Conservation (phyloP, 1,140 invertebrate genomes). For the Colletes latitarsis region DNA sequence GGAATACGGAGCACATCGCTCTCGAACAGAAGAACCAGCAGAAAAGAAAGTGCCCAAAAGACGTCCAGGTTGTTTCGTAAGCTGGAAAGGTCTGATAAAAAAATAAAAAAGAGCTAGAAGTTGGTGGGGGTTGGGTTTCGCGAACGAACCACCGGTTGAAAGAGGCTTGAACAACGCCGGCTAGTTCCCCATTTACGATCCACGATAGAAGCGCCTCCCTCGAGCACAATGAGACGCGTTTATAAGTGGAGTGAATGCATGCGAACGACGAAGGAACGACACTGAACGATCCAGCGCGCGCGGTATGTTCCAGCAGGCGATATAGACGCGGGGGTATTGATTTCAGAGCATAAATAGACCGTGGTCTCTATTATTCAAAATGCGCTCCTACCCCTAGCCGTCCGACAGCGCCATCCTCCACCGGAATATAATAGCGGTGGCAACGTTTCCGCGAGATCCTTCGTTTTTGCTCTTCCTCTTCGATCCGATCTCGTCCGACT, state of each 20-base stretch:
- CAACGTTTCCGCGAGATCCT: not conserved
- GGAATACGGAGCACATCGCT: no score
- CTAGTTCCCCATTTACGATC: conserved; percentile 18
- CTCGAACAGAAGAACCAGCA: no score
- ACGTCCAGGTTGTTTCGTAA: not conserved
- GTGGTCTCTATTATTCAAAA: conserved; percentile 71
- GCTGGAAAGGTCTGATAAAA: not conserved
- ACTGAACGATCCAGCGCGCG: conserved; percentile 29
- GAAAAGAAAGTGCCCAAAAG: not conserved
- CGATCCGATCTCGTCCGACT: not conserved
- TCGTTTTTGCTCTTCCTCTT: not conserved
- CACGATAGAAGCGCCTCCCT: conserved; percentile 6
- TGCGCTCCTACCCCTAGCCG: conserved; percentile 48
- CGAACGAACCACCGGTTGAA: not conserved
- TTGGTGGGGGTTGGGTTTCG: no score
- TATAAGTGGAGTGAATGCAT: conserved; percentile 29
- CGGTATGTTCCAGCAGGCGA: conserved; percentile 41
- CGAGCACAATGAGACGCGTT: conserved; percentile 33
- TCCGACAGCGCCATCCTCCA: conserved; percentile 36
- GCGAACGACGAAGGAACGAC: conserved; percentile 42
- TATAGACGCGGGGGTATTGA: conserved; percentile 66
- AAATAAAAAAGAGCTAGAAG: not conserved
- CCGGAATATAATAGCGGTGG: conserved; percentile 23
- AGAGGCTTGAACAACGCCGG: not conserved
- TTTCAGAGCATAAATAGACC: conserved; percentile 71